Evolutionary conservation across 2,113 vertebrate genomes (phyloP).

Genomic region (Siphamia tubifer): DNA sequence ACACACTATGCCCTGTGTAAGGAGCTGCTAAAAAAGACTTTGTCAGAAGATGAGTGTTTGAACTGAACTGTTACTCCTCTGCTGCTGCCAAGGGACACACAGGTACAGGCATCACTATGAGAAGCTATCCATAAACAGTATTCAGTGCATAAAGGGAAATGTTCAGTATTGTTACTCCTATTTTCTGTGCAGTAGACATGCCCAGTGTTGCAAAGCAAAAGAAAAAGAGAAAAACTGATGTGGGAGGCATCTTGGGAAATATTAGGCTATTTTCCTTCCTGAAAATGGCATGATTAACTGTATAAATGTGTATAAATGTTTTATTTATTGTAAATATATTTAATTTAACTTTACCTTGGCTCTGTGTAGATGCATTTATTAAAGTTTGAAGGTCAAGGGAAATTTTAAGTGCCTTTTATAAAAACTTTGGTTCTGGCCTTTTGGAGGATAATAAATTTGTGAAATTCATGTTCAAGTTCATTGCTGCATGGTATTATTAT

Average conservation of each 20-base stretch:
- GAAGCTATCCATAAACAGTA: slow-evolving; percentile 60
- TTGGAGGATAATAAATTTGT: slow-evolving; percentile 76
- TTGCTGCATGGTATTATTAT: slow-evolving; percentile 20
- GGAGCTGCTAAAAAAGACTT: slow-evolving; percentile 66
- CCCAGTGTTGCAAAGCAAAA: slow-evolving; percentile 48
- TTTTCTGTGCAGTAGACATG: slow-evolving; percentile 52
- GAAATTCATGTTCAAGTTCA: slow-evolving; percentile 53
- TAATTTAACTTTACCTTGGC: slow-evolving; percentile 75
- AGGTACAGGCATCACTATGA: slow-evolving; percentile 41
- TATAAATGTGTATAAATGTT: slow-evolving; percentile 74
- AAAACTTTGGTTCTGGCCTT: slow-evolving; percentile 53
- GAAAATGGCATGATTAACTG: slow-evolving; percentile 55
- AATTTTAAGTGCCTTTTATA: slow-evolving; percentile 77
- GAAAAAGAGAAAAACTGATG: slow-evolving; percentile 17
- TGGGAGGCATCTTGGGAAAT: slow-evolving; percentile 45
- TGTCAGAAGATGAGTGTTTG: slow-evolving; percentile 29
- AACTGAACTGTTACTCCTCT: slow-evolving; percentile 47
- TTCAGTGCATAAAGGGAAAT: slow-evolving; percentile 68
- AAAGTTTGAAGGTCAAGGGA: slow-evolving; percentile 62
- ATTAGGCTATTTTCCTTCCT: slow-evolving; percentile 28
- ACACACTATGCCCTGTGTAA: slow-evolving; percentile 46
- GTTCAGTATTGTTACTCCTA: slow-evolving; percentile 65
- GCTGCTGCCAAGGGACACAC: slow-evolving; percentile 57
- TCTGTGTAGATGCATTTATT: slow-evolving; percentile 63
- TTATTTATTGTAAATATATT: slow-evolving; percentile 86